A percentile compares a stretch with the other conserved stretches of the same genome.
phyloP scores from a whole-genome alignment of 2,888 invertebrate species.

The Melitaea athalia region DNA sequence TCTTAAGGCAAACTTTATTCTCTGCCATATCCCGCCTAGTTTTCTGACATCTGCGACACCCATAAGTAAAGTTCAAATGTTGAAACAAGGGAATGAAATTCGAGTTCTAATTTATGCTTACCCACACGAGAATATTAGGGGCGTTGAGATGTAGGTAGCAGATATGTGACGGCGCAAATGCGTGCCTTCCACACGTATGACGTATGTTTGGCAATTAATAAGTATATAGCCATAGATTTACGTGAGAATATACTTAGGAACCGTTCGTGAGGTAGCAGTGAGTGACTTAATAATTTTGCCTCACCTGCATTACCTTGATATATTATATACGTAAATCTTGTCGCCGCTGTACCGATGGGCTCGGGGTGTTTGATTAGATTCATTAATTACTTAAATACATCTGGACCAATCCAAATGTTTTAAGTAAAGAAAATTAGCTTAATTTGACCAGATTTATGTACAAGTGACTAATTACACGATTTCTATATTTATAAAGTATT shows the following conservation, averaged over 20 bases:
- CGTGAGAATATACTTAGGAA: constrained; percentile 21
- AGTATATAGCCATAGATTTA: constrained; percentile 44
- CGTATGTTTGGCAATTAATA: constrained; percentile 63
- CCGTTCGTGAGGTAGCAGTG: constrained; percentile 31
- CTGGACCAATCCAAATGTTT: constrained; percentile 2
- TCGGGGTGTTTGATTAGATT: constrained; percentile 23
- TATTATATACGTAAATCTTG: constrained; percentile 19
- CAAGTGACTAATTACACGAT: not conserved
- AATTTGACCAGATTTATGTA: constrained; percentile 15
- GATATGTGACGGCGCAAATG: constrained; percentile 48
- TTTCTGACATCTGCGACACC: constrained; percentile 49
- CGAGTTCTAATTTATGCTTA: constrained; percentile 66
- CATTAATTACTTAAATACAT: constrained; percentile 17
- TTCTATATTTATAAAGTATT: constrained; percentile 26
- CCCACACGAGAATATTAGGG: constrained; percentile 58
- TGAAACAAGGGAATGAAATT: constrained; percentile 65
- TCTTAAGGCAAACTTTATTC: constrained; percentile 44
- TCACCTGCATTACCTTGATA: constrained; percentile 32
- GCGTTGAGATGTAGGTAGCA: constrained; percentile 47
- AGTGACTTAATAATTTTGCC: constrained; percentile 40
- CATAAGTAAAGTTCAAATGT: constrained; percentile 64
- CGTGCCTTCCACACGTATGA: constrained; percentile 58
- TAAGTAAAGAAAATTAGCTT: not conserved
- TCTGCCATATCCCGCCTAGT: constrained; percentile 44
- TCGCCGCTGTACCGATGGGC: constrained; percentile 7